These are phyloP conservation scores for Pseudomyrmex dendroicus DNA, from an alignment of 1,140 invertebrate species.

Conservation along the genomic window DNA sequence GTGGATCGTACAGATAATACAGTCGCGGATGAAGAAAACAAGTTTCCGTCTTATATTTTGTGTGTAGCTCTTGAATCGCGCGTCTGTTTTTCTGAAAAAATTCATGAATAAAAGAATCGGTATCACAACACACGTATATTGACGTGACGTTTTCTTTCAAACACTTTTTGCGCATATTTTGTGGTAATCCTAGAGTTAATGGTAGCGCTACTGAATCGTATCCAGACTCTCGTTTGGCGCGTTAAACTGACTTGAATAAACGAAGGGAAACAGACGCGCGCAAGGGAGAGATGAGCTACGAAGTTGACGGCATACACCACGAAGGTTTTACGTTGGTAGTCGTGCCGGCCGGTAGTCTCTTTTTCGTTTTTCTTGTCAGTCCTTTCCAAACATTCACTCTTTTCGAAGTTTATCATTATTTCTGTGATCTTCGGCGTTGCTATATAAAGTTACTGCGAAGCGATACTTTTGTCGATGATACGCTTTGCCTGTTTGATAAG, in stretches of 20 bases:
- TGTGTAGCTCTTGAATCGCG: not conserved
- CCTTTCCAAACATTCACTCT: slow-evolving; percentile 59
- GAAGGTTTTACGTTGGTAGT: slow-evolving; percentile 42
- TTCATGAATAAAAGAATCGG: not conserved
- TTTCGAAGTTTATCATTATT: slow-evolving; percentile 73
- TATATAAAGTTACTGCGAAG: slow-evolving; percentile 64
- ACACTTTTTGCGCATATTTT: not conserved
- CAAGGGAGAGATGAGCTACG: slow-evolving; percentile 14
- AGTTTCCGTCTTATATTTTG: not conserved
- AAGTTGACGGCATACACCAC: slow-evolving; percentile 7
- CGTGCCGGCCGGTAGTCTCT: slow-evolving; percentile 15
- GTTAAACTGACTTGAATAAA: slow-evolving; percentile 57
- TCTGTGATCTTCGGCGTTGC: slow-evolving; percentile 71
- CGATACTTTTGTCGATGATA: slow-evolving; percentile 69
- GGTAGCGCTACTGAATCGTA: slow-evolving; percentile 40
- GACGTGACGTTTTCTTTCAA: slow-evolving; percentile 1
- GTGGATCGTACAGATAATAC: not conserved
- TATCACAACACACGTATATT: not conserved
- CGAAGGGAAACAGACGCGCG: slow-evolving; percentile 52
- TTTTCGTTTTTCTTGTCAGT: slow-evolving; percentile 57
- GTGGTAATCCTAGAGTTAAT: slow-evolving; percentile 12
- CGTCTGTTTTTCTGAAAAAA: not conserved
- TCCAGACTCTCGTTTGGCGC: slow-evolving; percentile 30
- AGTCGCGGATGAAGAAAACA: not conserved
- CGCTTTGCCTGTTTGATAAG: not conserved